Evolutionary conservation across 2,797 vertebrate species (phyloP), one percentile per base, ranked within the genome.

Genomic region (Typhlichthys subterraneus): DNA sequence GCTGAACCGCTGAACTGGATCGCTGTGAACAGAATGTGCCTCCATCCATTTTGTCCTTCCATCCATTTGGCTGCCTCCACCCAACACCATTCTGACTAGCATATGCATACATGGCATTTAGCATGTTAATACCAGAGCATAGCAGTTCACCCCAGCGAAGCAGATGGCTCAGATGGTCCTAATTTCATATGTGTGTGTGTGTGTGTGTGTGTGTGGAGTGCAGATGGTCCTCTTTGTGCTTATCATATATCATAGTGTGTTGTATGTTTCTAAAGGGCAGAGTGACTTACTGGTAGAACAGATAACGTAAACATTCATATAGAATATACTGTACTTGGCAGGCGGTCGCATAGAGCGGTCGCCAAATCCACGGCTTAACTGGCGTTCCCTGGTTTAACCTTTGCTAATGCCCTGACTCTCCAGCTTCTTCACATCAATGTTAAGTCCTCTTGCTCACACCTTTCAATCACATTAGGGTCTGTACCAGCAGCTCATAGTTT

Each of bases 11-110:
- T 67, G 49, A 57, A 46, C 57, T 61, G 52, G 63, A 70, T 55
- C 59, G 19, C 65, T 62, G 54, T 59, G 61, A 67, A 70, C 55
- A 51, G 52, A 60, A 76, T 50, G 59, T 46, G 56, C 63, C 59
- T 77, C 69, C 72, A 80, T 83, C 65, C 75, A 84, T 86, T 45
- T 19, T 31, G 12, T 82, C 69, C 31, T 61, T 64, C 62, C 84
- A 82, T 84, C 67, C 74, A 72, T 73, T 75, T 77, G 79, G 75
- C 76, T 79, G 70, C 70, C 63, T 78, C 71, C 69, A 73, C 78
- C 71, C 69, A 73, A 76, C 68, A 57, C 54, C 66, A 57, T 68
- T 76, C 66, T 1, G 5, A 79, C 80, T 84, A 81, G 86, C 79
- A 47, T 70, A 57, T 73, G 67, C 48, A 50, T 63, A 66, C 63